These are phyloP conservation scores for Hydrotaea diabolus DNA, from an alignment of 2,888 invertebrate genomes.

Conservation along the genomic window DNA sequence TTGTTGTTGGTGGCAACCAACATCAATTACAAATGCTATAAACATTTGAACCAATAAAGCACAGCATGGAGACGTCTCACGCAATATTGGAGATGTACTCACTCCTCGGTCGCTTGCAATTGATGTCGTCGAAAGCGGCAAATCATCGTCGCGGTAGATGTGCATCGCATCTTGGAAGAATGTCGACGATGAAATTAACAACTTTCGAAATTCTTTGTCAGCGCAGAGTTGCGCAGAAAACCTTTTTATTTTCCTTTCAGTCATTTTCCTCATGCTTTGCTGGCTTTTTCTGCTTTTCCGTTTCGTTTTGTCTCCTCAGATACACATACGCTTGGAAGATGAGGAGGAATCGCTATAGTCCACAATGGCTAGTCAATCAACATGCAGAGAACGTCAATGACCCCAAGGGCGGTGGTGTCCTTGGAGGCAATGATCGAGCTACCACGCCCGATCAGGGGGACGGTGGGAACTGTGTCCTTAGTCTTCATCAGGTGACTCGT, in stretches of 20 bases:
- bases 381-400: slow-evolving; percentile 38
- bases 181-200: slow-evolving; percentile 43
- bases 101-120: background rate
- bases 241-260: slow-evolving; percentile 25
- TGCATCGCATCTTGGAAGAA: background rate
- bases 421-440: slow-evolving; percentile 54
- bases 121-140: background rate
- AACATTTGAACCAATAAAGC: slow-evolving; percentile 59
- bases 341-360: slow-evolving; percentile 77
- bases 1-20: slow-evolving; percentile 10
- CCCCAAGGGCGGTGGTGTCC: slow-evolving; percentile 5
- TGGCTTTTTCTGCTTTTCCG: slow-evolving; percentile 41
- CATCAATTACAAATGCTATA: slow-evolving; percentile 52
- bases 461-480: slow-evolving; percentile 67
- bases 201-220: slow-evolving; percentile 52
- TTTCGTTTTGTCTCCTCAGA: slow-evolving; percentile 37
- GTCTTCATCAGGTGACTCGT: slow-evolving; percentile 24
- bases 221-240: background rate
- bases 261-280: background rate
- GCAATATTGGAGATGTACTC: slow-evolving; percentile 39
- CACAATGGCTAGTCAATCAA: slow-evolving; percentile 75
- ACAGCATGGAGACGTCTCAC: slow-evolving; percentile 33
- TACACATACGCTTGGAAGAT: slow-evolving; percentile 67
- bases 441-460: slow-evolving; percentile 64
- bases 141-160: background rate